A percentile compares a stretch with the other conserved stretches of the same genome.
phyloP scores from a whole-genome alignment of 2,888 invertebrate genomes.

The Acanthosepion lycidas region DNA sequence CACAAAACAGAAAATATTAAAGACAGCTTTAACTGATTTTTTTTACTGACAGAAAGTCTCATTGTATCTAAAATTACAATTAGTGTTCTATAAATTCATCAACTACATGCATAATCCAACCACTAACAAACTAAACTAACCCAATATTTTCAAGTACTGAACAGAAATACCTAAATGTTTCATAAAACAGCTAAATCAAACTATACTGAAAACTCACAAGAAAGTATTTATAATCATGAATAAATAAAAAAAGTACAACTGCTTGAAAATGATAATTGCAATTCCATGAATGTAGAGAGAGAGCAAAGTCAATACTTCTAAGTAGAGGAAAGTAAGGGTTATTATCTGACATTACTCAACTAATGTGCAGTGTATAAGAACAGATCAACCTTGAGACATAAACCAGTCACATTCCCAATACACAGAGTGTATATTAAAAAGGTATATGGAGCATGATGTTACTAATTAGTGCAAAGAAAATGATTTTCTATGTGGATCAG shows the following conservation, averaged over 20 bases:
- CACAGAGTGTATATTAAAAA: neutral
- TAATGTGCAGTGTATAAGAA: conserved; percentile 9
- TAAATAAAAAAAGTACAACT: neutral
- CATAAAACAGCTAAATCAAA: neutral
- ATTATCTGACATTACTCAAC: conserved; percentile 33
- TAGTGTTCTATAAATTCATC: neutral
- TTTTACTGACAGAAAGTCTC: too few species aligned
- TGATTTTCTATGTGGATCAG: too few species aligned
- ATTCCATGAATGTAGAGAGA: conserved; percentile 47
- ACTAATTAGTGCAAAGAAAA: too few species aligned
- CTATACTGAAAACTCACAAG: neutral
- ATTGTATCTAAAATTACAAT: neutral
- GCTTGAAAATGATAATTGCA: conserved; percentile 44
- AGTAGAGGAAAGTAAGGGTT: neutral
- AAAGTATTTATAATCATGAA: conserved; percentile 17
- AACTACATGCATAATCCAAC: neutral
- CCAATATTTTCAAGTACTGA: neutral
- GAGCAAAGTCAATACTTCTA: conserved; percentile 25
- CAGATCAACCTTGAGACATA: conserved; percentile 8
- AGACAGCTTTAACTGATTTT: too few species aligned
- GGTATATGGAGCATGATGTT: neutral
- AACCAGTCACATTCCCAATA: neutral
- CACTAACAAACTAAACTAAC: neutral
- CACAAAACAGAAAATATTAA: too few species aligned
- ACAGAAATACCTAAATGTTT: neutral